A percentile compares a stretch with the other conserved stretches of the same genome.
These are phyloP conservation scores for Aphelinus certus DNA, from an alignment of 1,140 invertebrate species.

Conservation along the genomic window DNA sequence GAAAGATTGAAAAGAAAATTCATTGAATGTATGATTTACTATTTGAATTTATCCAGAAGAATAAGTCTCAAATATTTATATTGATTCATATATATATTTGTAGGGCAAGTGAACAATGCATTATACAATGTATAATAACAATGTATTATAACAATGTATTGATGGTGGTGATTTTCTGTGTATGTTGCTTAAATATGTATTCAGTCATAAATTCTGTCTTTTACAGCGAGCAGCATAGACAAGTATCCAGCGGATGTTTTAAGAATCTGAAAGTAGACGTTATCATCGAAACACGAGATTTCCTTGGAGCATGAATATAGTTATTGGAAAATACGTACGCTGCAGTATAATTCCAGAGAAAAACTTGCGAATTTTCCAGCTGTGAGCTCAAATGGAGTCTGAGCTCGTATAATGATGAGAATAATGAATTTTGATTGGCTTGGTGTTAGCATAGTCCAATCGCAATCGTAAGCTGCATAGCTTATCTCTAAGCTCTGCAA, in stretches of 20 bases:
- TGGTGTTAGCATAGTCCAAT: conserved; percentile 30
- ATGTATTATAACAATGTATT: too few species aligned
- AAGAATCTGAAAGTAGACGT: conserved; percentile 59
- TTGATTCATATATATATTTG: too few species aligned
- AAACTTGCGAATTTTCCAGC: conserved; percentile 37
- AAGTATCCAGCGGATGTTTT: conserved; percentile 65
- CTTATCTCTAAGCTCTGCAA: conserved; percentile 37
- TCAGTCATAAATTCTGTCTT: background rate
- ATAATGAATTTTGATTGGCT: conserved; percentile 28
- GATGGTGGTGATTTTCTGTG: too few species aligned
- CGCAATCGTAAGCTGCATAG: conserved; percentile 28
- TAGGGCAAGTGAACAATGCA: too few species aligned
- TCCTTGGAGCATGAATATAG: background rate
- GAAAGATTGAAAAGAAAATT: too few species aligned
- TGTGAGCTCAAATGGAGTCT: conserved; percentile 46
- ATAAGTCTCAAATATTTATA: too few species aligned
- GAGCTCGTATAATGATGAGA: conserved; percentile 50
- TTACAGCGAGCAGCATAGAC: conserved; percentile 55
- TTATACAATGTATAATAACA: too few species aligned
- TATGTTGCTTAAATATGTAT: too few species aligned
- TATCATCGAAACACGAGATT: background rate
- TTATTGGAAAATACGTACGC: conserved; percentile 48
- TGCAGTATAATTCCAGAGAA: conserved; percentile 59
- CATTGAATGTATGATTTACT: too few species aligned
- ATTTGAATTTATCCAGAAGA: too few species aligned